Percentiles rank a stretch among this genome's conserved stretches.
phyloP scores from a whole-genome alignment of 2,113 vertebrate species.

The Chrysochloris asiatica region DNA sequence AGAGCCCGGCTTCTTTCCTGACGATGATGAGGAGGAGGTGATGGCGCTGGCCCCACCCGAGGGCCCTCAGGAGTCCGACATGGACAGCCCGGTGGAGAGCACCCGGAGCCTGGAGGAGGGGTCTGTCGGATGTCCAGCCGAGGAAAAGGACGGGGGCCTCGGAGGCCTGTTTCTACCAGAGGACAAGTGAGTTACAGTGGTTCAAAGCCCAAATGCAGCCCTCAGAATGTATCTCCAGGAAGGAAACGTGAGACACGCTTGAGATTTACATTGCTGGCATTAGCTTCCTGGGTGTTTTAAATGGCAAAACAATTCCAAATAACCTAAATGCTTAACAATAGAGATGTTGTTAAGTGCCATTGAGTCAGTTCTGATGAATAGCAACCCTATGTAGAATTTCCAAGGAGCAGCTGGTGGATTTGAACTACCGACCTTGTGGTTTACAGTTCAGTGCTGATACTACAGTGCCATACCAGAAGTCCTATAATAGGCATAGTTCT shows the following conservation, averaged over 20 bases:
- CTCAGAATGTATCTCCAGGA: not conserved
- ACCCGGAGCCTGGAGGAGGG: slow-evolving; percentile 90
- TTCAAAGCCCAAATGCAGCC: not conserved
- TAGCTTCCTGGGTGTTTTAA: not conserved
- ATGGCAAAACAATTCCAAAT: not conserved
- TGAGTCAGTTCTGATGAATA: no score
- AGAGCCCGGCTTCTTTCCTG: slow-evolving; percentile 86
- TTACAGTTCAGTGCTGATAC: no score
- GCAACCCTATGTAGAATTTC: no score
- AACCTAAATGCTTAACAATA: not conserved
- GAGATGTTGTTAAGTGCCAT: no score
- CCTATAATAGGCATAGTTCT: not conserved
- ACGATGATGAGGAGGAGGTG: slow-evolving; percentile 84
- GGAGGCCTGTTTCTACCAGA: slow-evolving; percentile 89
- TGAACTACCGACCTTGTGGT: no score
- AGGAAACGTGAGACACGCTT: not conserved
- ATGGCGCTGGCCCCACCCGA: slow-evolving; percentile 88
- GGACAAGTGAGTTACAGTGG: slow-evolving; percentile 90
- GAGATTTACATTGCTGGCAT: not conserved
- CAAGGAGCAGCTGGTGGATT: no score
- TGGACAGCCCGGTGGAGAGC: slow-evolving; percentile 94
- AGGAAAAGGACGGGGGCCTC: slow-evolving; percentile 88
- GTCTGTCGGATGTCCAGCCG: slow-evolving; percentile 81
- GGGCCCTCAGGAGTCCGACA: slow-evolving; percentile 89
- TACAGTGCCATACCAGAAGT: no score